These are phyloP conservation scores for Natator depressus DNA, from an alignment of 2,113 vertebrate genomes.

Conservation along the genomic window DNA sequence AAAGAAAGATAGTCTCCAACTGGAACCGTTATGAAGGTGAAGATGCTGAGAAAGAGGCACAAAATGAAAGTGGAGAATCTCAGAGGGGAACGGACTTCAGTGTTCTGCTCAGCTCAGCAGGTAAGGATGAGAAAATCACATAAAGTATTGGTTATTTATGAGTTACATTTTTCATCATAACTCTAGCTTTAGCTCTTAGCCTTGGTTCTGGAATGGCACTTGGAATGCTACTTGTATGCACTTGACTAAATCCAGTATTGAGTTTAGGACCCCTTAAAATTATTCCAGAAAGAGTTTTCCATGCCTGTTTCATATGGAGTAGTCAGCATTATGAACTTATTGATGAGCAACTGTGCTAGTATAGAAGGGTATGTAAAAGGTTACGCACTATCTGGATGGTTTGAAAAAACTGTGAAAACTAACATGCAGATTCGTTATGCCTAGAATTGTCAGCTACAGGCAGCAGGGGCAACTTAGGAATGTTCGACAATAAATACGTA, in stretches of 20 bases:
- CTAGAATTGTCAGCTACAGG: background rate
- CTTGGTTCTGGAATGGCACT: background rate
- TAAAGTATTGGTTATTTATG: background rate
- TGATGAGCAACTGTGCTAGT: background rate
- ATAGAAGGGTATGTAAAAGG: background rate
- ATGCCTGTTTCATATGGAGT: background rate
- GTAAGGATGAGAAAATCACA: constrained; percentile 72
- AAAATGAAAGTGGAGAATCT: constrained; percentile 76
- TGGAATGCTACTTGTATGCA: background rate
- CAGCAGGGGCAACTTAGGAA: background rate
- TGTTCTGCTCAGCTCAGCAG: constrained; percentile 88
- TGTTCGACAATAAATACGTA: background rate
- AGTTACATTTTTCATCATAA: background rate
- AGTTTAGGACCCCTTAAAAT: background rate
- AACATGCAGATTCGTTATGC: background rate
- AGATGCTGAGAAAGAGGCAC: constrained; percentile 80
- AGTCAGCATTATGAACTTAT: background rate
- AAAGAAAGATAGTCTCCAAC: constrained; percentile 91
- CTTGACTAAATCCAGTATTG: background rate
- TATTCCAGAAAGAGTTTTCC: background rate
- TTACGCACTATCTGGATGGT: background rate
- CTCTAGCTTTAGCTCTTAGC: background rate
- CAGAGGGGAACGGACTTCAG: constrained; percentile 91
- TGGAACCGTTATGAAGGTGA: constrained; percentile 90
- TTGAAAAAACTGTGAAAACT: background rate